phyloP scores from a whole-genome alignment of 2,888 invertebrate species.

The Odontothrips loti region DNA sequence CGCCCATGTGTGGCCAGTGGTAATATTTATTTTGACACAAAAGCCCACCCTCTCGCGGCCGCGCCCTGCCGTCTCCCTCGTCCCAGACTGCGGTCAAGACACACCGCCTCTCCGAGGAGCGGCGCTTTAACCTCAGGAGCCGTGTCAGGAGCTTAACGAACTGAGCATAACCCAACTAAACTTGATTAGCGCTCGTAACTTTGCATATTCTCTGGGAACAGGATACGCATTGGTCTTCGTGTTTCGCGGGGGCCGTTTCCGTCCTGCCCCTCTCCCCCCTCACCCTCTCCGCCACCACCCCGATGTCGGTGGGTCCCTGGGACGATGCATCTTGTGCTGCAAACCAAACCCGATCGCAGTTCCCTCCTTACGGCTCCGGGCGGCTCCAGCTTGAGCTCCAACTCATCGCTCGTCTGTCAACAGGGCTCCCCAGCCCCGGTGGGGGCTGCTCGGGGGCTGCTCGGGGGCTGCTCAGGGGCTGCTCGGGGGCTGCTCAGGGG shows the following conservation, averaged over 20 bases:
- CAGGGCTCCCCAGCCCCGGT: too few relatives aligned
- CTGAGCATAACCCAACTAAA: slow-evolving; percentile 8
- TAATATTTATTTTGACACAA: too few relatives aligned
- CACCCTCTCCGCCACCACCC: background rate
- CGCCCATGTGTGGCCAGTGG: too few relatives aligned
- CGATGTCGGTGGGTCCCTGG: background rate
- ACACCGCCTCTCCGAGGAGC: background rate
- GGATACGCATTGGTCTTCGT: background rate
- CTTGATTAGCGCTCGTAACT: slow-evolving; percentile 15
- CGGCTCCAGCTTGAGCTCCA: too few relatives aligned
- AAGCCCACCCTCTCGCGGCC: background rate
- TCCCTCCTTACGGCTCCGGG: too few relatives aligned
- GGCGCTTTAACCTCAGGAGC: background rate
- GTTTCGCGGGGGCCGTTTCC: background rate
- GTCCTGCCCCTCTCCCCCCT: background rate
- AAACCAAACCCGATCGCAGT: too few relatives aligned
- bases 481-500: too few relatives aligned
- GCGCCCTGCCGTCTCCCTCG: background rate
- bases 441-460: too few relatives aligned
- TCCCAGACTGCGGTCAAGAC: background rate
- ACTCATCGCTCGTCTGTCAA: too few relatives aligned
- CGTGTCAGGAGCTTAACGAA: background rate
- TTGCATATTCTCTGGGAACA: background rate
- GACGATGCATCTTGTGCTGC: background rate
- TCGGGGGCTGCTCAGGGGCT: too few relatives aligned